Evolutionary conservation across 1,140 invertebrate species (phyloP).

Genomic region (Ptiloglossa arizonensis): DNA sequence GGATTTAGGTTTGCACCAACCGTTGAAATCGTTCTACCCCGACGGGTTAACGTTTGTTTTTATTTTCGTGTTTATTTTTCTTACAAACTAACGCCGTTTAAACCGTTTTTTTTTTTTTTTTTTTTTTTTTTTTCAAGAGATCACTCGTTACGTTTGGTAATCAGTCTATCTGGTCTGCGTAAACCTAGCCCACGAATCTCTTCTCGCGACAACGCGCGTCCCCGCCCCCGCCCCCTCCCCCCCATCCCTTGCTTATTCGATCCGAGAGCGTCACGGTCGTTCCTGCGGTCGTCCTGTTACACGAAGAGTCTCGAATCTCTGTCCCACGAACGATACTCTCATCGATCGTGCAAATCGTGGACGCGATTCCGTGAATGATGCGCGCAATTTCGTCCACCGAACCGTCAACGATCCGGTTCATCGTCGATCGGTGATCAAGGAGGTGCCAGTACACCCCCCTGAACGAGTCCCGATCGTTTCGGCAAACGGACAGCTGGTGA

Average conservation of each 20-base stretch:
- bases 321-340: background rate
- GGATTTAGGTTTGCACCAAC: background rate
- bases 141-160: conserved; percentile 68
- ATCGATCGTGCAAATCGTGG: too few relatives aligned
- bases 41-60: conserved; percentile 1
- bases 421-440: too few relatives aligned
- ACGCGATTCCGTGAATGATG: too few relatives aligned
- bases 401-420: too few relatives aligned
- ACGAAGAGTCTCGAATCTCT: background rate
- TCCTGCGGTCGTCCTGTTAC: background rate
- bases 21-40: conserved; percentile 9
- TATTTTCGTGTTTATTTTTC: conserved; percentile 33
- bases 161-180: conserved; percentile 64
- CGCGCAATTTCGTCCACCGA: too few relatives aligned
- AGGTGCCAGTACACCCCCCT: too few relatives aligned
- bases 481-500: background rate
- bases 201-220: too few relatives aligned
- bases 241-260: conserved; percentile 6
- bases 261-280: conserved; percentile 11
- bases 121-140: conserved; percentile 50
- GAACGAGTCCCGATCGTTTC: background rate
- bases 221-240: background rate
- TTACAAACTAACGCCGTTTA: conserved; percentile 54
- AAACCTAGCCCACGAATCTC: conserved; percentile 42
- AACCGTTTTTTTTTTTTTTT: conserved; percentile 43